phyloP scores from a whole-genome alignment of 2,113 vertebrate species.

The Morone chrysops region DNA sequence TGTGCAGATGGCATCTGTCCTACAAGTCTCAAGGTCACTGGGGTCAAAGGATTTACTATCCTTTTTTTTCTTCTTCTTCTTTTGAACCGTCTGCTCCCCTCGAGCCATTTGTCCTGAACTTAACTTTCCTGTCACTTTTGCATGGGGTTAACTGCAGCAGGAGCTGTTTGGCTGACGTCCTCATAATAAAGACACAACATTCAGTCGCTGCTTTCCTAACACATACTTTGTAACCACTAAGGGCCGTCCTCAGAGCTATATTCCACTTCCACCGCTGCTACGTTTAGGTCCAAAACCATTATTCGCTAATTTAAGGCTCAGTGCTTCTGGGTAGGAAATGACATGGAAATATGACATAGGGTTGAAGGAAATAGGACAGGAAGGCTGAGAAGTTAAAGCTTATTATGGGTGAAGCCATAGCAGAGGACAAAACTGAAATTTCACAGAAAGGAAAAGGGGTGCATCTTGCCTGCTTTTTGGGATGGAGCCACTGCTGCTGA shows the following conservation, averaged over 20 bases:
- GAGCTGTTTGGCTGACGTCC: conserved; percentile 21
- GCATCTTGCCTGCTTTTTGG: conserved; percentile 87
- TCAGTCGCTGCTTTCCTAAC: conserved; percentile 50
- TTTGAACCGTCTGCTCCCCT: conserved; percentile 65
- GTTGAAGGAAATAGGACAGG: conserved; percentile 29
- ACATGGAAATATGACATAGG: conserved; percentile 46
- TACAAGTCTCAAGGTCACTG: conserved; percentile 34
- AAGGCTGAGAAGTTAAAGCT: not conserved
- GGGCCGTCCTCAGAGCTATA: conserved; percentile 49
- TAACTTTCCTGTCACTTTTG: conserved; percentile 32
- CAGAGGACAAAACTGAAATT: conserved; percentile 19
- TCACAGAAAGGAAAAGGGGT: not conserved
- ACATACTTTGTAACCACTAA: conserved; percentile 62
- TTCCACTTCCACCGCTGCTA: conserved; percentile 53
- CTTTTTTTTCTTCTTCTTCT: conserved; percentile 7
- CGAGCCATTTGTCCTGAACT: conserved; percentile 49
- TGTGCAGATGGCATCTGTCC: conserved; percentile 65
- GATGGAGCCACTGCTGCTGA: conserved; percentile 92
- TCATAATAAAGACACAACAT: conserved; percentile 57
- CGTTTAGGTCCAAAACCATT: conserved; percentile 64
- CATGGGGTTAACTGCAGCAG: conserved; percentile 26
- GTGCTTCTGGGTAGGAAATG: conserved; percentile 53
- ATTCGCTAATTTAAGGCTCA: conserved; percentile 69
- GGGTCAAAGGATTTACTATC: conserved; percentile 70
- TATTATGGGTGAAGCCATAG: conserved; percentile 9